Conservation (phyloP, 64 coral and sea anemone species). For the Acropora yongei region DNA sequence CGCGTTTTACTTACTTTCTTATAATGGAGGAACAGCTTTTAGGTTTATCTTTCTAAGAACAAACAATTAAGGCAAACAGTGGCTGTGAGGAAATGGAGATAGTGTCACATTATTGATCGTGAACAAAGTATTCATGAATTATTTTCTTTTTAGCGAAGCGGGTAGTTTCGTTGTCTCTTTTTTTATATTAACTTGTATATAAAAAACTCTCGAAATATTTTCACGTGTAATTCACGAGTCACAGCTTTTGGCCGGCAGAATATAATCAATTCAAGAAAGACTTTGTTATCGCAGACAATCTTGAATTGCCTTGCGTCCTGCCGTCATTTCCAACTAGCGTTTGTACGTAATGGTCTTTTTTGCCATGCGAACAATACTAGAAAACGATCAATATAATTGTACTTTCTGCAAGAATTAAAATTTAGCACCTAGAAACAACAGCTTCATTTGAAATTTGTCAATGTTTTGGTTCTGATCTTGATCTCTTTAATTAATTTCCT, state of each 20-base stretch:
- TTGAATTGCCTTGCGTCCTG: too few relatives aligned
- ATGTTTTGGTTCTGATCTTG: background rate
- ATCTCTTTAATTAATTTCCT: slow-evolving; percentile 11
- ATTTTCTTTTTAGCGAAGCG: background rate
- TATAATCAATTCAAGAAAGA: too few relatives aligned
- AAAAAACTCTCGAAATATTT: too few relatives aligned
- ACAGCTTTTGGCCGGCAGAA: too few relatives aligned
- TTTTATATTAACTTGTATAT: too few relatives aligned
- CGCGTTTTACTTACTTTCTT: background rate
- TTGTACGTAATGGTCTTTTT: background rate
- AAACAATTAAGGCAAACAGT: slow-evolving; percentile 26
- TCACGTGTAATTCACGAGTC: too few relatives aligned
- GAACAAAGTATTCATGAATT: background rate
- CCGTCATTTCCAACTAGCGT: too few relatives aligned
- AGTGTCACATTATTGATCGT: background rate
- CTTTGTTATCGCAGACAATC: too few relatives aligned
- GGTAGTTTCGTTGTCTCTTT: background rate
- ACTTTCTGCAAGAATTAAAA: background rate
- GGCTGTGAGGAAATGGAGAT: slow-evolving; percentile 7
- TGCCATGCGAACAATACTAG: background rate
- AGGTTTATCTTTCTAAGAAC: background rate
- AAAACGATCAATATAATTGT: background rate
- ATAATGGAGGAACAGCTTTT: background rate
- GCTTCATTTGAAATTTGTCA: background rate
- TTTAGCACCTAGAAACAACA: background rate